A percentile compares a stretch with the other conserved stretches of the same genome.
Conservation (phyloP, 1,140 invertebrate genomes). For the Drosophila navojoa region DNA sequence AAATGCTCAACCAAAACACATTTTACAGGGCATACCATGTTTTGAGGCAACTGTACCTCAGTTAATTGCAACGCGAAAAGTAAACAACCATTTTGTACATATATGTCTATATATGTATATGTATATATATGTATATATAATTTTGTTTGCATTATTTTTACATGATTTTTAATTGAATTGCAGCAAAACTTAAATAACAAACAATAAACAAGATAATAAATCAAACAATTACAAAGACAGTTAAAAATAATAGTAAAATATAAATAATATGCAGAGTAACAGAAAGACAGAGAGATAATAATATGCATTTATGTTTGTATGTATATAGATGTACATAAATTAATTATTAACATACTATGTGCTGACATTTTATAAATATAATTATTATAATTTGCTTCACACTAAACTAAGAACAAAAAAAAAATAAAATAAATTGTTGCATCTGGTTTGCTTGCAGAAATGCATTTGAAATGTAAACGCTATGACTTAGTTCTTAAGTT, state of each 20-base stretch:
- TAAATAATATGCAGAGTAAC: slow-evolving; percentile 14
- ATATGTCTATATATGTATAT: slow-evolving; percentile 7
- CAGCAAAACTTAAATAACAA: slow-evolving; percentile 28
- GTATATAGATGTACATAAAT: slow-evolving; percentile 32
- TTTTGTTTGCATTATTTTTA: slow-evolving; percentile 54
- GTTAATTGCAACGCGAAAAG: slow-evolving; percentile 49
- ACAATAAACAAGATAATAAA: slow-evolving; percentile 42
- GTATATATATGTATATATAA: not conserved
- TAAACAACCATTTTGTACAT: slow-evolving; percentile 65
- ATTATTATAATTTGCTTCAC: slow-evolving; percentile 12
- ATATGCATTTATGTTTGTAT: not conserved
- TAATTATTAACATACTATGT: slow-evolving; percentile 42
- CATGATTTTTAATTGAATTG: slow-evolving; percentile 58
- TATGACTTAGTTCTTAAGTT: slow-evolving; percentile 78
- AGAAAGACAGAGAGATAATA: slow-evolving; percentile 1
- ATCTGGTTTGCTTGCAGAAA: slow-evolving; percentile 23
- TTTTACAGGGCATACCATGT: slow-evolving; percentile 38
- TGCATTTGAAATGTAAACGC: slow-evolving; percentile 55
- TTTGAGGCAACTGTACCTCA: slow-evolving; percentile 18
- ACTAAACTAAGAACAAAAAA: slow-evolving; percentile 31
- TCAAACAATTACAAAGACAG: slow-evolving; percentile 36
- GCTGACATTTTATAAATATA: slow-evolving; percentile 53
- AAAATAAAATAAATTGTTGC: slow-evolving; percentile 31
- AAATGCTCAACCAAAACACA: slow-evolving; percentile 6
- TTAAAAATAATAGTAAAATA: slow-evolving; percentile 3